Evolutionary conservation across 2,888 invertebrate species (phyloP), one percentile per base, ranked within the genome.

Genomic region (Ypsolopha scabrella): DNA sequence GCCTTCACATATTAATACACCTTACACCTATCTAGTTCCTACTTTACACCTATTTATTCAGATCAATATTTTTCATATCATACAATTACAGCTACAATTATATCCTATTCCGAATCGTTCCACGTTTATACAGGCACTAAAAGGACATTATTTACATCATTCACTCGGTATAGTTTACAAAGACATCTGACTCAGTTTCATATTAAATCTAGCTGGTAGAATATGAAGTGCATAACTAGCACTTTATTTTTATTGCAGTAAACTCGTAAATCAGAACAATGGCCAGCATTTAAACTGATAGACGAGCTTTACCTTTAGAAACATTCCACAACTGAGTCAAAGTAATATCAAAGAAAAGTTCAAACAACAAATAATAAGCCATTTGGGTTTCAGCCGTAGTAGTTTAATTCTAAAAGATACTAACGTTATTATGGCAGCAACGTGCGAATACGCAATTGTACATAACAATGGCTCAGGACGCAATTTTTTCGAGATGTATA

Each of bases 351-450:
- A 9, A 7, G 13, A 9, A 11, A 43, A 13, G 7, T 11, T 39
- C 39, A 43, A 43, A 11, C 14, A 7, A 43, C 11, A 7, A 43
- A 10, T 43, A 43, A 24, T 24, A 24, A 24, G 24, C 24, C 24
- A 44, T 33, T 44, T 44, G 14, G 44, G 9, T 44, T 14, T 44
- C 10, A 33, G 24, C 44, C 33, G 14, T 14, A 44, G 9, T 43
- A 45, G n/a, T 46, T 34, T 9, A 46, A 11, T 43, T 33, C 41
- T 50, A 43, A 34, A 43, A n/a, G 41, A 41, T 61, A 62, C 60
- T 67, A 69, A 72, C 57, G 64, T 68, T 75, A 79, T 71, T 77
- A 80, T 80, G 80, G 79, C 80, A 78, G 72, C 67, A 64, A 61
- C 67, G 68, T 70, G 68, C 72, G 64, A 68, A 71, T 62, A 70